phyloP scores from a whole-genome alignment of 2,797 vertebrate species.

The Dicrostonyx torquatus region DNA sequence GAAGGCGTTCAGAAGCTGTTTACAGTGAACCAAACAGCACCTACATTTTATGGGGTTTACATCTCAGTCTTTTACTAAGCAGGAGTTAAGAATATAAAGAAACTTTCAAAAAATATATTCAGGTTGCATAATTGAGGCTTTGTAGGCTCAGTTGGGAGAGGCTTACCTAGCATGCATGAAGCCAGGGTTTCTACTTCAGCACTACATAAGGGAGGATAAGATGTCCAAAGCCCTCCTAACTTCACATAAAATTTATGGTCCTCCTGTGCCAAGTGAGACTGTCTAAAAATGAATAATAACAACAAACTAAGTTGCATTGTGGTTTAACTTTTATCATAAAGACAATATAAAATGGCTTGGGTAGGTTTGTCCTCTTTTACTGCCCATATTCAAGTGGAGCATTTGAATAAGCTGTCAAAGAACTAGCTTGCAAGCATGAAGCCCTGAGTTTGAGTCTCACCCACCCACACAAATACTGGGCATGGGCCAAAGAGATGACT shows the following conservation, averaged over 20 bases:
- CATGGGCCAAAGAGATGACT: not conserved
- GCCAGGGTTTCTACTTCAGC: not conserved
- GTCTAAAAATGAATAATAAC: not conserved
- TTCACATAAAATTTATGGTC: not conserved
- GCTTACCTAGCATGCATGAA: not conserved
- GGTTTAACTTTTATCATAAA: slow-evolving; percentile 10
- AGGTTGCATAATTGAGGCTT: not conserved
- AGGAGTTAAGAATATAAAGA: not conserved
- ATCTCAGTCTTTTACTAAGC: not conserved
- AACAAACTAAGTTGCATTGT: not conserved
- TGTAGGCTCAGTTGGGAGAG: not conserved
- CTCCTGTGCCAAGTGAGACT: not conserved
- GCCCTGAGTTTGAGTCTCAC: not conserved
- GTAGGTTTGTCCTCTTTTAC: not conserved
- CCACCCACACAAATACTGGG: not conserved
- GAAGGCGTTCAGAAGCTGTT: slow-evolving; percentile 24
- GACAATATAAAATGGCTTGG: slow-evolving; percentile 1
- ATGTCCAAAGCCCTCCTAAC: not conserved
- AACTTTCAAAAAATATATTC: slow-evolving; percentile 25
- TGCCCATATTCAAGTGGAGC: not conserved
- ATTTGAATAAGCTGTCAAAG: not conserved
- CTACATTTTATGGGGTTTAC: not conserved
- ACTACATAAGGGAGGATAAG: not conserved
- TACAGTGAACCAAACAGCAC: not conserved
- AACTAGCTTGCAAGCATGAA: not conserved